A percentile compares a stretch with the other conserved stretches of the same genome.
Conservation (phyloP, 2,797 vertebrate species). For the Pachyuromys duprasi region DNA sequence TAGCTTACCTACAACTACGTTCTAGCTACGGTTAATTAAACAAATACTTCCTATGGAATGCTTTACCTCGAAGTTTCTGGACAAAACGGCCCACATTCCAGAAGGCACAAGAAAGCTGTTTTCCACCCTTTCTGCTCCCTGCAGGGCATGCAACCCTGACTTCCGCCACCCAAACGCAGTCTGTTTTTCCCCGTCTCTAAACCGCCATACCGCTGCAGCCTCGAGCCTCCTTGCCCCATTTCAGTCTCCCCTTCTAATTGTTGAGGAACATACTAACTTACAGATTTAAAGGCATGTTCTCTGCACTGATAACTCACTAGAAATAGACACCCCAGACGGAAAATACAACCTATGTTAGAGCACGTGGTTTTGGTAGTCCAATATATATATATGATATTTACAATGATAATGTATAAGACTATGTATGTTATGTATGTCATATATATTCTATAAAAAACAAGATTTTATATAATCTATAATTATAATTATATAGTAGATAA, state of each 20-base stretch:
- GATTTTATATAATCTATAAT: no score
- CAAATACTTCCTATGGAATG: conserved; percentile 70
- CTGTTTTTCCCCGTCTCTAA: conserved; percentile 1
- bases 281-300: conserved; percentile 32
- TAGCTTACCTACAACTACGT: conserved; percentile 31
- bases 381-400: background rate
- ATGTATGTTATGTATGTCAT: no score
- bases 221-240: background rate
- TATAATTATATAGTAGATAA: no score
- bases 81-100: conserved; percentile 55
- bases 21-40: conserved; percentile 61
- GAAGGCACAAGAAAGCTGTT: conserved; percentile 5
- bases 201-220: background rate
- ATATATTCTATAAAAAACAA: no score
- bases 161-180: background rate
- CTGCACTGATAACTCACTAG: background rate
- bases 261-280: conserved; percentile 43
- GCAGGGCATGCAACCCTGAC: background rate
- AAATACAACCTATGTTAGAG: background rate
- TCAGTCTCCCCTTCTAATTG: conserved; percentile 47
- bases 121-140: conserved; percentile 28
- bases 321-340: conserved; percentile 5
- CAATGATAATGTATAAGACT: no score
- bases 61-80: conserved; percentile 18
- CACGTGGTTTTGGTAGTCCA: background rate